phyloP scores from a whole-genome alignment of 2,888 invertebrate genomes.

The Hirtodrosophila confusa region DNA sequence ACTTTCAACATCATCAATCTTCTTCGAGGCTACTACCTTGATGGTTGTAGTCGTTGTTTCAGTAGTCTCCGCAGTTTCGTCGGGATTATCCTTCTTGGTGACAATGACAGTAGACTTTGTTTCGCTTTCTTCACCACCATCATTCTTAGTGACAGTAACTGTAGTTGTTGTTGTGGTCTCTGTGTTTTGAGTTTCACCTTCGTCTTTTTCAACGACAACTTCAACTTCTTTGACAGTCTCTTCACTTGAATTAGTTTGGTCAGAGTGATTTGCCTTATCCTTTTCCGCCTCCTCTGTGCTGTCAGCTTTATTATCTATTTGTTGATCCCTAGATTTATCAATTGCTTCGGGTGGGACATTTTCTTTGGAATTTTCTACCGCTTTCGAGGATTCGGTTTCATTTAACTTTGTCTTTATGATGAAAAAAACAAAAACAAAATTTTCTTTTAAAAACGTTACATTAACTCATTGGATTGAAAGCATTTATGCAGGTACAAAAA shows the following conservation, averaged over 20 bases:
- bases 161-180: constrained; percentile 25
- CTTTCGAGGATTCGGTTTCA: constrained; percentile 19
- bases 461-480: constrained; percentile 3
- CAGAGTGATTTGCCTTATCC: no score
- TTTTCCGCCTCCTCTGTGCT: neutral
- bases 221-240: constrained; percentile 1
- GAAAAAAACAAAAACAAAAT: constrained; percentile 20
- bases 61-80: neutral
- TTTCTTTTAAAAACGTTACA: neutral
- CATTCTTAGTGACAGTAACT: constrained; percentile 14
- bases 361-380: constrained; percentile 18
- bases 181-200: neutral
- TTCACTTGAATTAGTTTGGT: neutral
- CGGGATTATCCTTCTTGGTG: neutral
- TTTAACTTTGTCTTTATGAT: constrained; percentile 28
- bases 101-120: neutral
- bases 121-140: constrained; percentile 6
- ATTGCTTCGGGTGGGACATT: constrained; percentile 14
- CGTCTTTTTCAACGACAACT: constrained; percentile 11
- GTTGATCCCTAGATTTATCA: constrained; percentile 7
- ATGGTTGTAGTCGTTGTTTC: neutral
- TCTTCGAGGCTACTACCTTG: neutral
- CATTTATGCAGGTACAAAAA: neutral
- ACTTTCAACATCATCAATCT: neutral
- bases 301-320: constrained; percentile 14